phyloP scores from a whole-genome alignment of 2,888 invertebrate species.

The Metellina segmentata region DNA sequence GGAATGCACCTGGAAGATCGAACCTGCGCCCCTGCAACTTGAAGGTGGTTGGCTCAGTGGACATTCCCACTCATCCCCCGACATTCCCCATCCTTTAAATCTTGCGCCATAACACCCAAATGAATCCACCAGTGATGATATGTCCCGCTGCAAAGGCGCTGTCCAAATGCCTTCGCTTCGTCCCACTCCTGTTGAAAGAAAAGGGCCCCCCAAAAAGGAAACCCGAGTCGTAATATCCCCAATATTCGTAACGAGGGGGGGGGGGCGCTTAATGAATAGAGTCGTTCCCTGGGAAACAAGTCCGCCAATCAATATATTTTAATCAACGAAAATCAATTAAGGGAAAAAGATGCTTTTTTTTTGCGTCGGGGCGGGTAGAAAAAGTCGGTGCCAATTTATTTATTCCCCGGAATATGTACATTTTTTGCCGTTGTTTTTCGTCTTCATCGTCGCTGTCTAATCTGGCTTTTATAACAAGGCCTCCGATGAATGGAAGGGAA shows the following conservation, averaged over 20 bases:
- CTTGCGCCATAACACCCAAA: too few species aligned
- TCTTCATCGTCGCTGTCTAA: constrained; percentile 20
- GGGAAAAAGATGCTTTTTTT: constrained; percentile 40
- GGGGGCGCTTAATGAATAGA: constrained; percentile 57
- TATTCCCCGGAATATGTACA: not conserved
- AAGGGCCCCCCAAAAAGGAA: not conserved
- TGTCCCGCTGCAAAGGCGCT: too few species aligned
- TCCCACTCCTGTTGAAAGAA: not conserved
- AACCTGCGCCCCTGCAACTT: too few species aligned
- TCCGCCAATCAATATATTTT: constrained; percentile 68
- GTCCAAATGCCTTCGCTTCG: constrained; percentile 2
- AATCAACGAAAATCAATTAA: constrained; percentile 76
- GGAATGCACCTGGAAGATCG: too few species aligned
- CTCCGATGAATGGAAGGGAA: constrained; percentile 7
- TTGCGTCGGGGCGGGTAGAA: not conserved
- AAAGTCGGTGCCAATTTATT: constrained; percentile 16
- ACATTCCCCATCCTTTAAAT: too few species aligned
- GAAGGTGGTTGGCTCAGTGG: too few species aligned
- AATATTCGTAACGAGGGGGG: not conserved
- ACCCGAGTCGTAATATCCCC: constrained; percentile 5
- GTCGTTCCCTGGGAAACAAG: constrained; percentile 29
- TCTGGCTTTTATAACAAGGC: constrained; percentile 60
- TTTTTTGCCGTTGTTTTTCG: constrained; percentile 16
- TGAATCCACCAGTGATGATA: too few species aligned
- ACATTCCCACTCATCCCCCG: too few species aligned